Percentiles rank a stretch among this genome's conserved stretches.
phyloP scores from a whole-genome alignment of 2,797 vertebrate species.

The Amniataba percoides region DNA sequence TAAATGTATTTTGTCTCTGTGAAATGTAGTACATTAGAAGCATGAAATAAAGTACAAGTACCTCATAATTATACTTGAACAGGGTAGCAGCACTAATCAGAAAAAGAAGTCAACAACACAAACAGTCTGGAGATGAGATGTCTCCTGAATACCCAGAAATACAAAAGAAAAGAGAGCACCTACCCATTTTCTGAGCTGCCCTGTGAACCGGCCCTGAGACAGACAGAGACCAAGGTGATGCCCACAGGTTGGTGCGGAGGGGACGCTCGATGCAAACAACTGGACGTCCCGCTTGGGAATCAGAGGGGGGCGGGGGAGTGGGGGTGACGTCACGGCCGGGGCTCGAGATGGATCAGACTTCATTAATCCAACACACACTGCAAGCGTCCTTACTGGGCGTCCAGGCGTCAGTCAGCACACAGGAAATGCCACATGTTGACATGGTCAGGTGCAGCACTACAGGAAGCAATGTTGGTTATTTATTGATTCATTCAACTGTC shows the following conservation, averaged over 20 bases:
- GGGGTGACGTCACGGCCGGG: slow-evolving; percentile 43
- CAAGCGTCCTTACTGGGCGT: slow-evolving; percentile 5
- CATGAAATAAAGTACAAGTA: too few species aligned
- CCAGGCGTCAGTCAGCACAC: background rate
- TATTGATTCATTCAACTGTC: background rate
- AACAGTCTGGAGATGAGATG: background rate
- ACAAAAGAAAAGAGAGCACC: background rate
- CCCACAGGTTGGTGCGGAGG: slow-evolving; percentile 60
- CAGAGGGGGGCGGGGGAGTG: rapidly evolving
- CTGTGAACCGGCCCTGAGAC: slow-evolving; percentile 32
- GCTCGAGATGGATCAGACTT: slow-evolving; percentile 38
- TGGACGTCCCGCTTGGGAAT: slow-evolving; percentile 53
- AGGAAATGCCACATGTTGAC: background rate
- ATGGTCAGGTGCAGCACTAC: background rate
- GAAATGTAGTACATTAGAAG: too few species aligned
- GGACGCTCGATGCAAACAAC: slow-evolving; percentile 35
- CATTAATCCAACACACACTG: slow-evolving; percentile 36
- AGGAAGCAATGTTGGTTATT: background rate
- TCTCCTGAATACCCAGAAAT: background rate
- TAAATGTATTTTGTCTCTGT: too few species aligned
- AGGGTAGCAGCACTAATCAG: background rate
- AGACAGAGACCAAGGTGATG: slow-evolving; percentile 7
- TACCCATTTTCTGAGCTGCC: slow-evolving; percentile 60
- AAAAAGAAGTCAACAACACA: background rate
- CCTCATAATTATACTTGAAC: too few species aligned